These are phyloP conservation scores for Pseudomyrmex pallidus DNA, from an alignment of 1,140 invertebrate genomes.

Conservation along the genomic window DNA sequence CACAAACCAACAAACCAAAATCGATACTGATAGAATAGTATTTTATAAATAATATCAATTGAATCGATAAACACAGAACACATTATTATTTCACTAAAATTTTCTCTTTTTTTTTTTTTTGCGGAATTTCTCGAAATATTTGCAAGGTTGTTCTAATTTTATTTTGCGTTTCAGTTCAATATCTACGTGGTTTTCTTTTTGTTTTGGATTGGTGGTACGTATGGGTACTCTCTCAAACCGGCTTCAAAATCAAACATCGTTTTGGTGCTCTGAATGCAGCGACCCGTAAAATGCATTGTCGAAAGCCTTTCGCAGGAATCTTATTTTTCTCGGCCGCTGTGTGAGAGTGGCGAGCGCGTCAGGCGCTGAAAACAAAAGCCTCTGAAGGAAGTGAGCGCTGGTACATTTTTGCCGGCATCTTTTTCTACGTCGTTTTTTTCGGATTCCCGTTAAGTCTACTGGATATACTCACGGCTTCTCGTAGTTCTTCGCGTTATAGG, in stretches of 20 bases:
- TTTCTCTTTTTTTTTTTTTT: background rate
- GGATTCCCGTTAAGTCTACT: background rate
- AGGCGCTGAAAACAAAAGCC: slow-evolving; percentile 45
- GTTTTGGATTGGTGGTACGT: background rate
- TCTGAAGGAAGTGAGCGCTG: background rate
- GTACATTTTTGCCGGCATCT: slow-evolving; percentile 5
- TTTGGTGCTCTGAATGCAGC: slow-evolving; percentile 22
- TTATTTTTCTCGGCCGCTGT: slow-evolving; percentile 8
- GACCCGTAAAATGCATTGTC: slow-evolving; percentile 37
- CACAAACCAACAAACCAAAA: too few species aligned
- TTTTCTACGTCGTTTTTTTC: background rate
- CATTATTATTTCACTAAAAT: background rate
- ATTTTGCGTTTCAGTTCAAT: background rate
- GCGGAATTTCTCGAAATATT: background rate
- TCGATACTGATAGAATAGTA: too few species aligned
- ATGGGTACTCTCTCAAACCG: background rate
- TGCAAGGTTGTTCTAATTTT: background rate
- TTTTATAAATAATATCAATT: background rate
- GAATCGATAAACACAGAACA: background rate
- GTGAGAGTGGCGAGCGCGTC: background rate
- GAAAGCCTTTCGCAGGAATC: slow-evolving; percentile 29
- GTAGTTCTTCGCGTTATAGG: background rate
- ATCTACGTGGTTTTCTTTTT: background rate
- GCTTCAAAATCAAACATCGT: slow-evolving; percentile 19
- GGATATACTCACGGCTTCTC: background rate